Percentiles rank a stretch among this genome's conserved stretches.
These are phyloP conservation scores for Rhabdomys pumilio DNA, from an alignment of 2,797 vertebrate genomes.

Conservation along the genomic window DNA sequence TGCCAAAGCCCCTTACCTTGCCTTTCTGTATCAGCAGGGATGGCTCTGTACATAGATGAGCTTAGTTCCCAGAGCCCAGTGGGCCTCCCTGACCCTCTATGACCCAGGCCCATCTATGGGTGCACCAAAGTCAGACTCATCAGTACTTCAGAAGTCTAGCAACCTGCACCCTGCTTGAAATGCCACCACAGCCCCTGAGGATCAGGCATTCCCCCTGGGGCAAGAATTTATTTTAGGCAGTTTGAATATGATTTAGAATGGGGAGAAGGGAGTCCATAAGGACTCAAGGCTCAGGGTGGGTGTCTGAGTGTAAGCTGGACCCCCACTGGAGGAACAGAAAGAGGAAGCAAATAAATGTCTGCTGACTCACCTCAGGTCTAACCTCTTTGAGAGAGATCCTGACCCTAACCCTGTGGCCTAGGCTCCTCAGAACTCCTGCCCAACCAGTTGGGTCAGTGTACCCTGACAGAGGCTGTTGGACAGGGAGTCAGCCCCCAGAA, in stretches of 20 bases:
- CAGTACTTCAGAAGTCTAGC: neutral
- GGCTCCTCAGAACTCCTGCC: neutral
- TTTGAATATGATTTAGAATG: neutral
- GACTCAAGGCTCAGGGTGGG: neutral
- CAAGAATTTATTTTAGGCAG: neutral
- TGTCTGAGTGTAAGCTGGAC: neutral
- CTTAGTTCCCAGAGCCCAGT: constrained; percentile 74
- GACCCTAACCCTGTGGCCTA: neutral
- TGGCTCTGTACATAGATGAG: constrained; percentile 85
- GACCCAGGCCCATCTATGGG: neutral
- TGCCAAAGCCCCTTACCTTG: constrained; percentile 66
- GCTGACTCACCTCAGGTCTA: neutral
- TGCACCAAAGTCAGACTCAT: neutral
- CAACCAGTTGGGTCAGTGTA: neutral
- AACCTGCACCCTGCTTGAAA: neutral
- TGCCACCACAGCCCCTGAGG: neutral
- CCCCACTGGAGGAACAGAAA: neutral
- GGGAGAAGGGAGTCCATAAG: neutral
- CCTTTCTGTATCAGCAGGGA: constrained; percentile 73
- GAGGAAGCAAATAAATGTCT: neutral
- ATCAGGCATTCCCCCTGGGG: neutral
- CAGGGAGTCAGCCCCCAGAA: neutral
- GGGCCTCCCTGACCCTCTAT: neutral
- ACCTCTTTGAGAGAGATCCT: neutral
- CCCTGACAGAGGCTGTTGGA: neutral